Percentiles rank a stretch among this genome's conserved stretches.
Evolutionary conservation across 2,888 invertebrate species (phyloP).

Genomic region (Pristionchus arcanus): DNA sequence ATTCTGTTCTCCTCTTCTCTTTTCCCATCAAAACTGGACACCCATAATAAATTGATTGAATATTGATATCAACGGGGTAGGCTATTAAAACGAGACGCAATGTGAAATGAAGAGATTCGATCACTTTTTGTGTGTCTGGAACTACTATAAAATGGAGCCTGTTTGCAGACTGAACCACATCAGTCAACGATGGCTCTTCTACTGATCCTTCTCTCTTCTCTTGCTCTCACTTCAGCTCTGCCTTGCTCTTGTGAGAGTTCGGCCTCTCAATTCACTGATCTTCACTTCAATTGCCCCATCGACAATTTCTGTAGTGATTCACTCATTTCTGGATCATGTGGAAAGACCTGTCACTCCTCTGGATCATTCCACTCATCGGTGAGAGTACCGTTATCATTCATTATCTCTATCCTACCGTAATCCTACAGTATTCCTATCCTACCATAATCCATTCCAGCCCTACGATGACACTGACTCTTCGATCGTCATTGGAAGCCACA

Average conservation of each 20-base stretch:
- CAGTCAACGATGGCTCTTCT: background rate
- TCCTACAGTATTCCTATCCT: background rate
- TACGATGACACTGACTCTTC: slow-evolving; percentile 18
- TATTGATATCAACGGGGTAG: slow-evolving; percentile 5
- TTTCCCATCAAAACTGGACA: background rate
- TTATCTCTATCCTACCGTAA: background rate
- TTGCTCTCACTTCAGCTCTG: background rate
- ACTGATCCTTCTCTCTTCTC: slow-evolving; percentile 21
- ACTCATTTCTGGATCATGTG: background rate
- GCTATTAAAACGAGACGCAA: slow-evolving; percentile 9
- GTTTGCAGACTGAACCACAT: background rate
- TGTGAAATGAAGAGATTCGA: background rate
- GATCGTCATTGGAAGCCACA: background rate
- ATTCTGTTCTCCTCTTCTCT: background rate
- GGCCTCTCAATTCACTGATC: background rate
- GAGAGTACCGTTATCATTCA: background rate
- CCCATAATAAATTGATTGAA: slow-evolving; percentile 33
- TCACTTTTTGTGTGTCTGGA: background rate
- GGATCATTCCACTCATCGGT: slow-evolving; percentile 47
- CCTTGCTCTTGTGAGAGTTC: slow-evolving; percentile 9
- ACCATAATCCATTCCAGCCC: slow-evolving; percentile 5
- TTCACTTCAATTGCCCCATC: slow-evolving; percentile 6
- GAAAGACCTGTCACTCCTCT: slow-evolving; percentile 13
- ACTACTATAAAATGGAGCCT: background rate
- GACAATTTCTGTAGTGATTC: slow-evolving; percentile 31